A percentile compares a stretch with the other conserved stretches of the same genome.
Evolutionary conservation across 2,113 vertebrate species (phyloP).

Genomic region (Pluvialis apricaria): DNA sequence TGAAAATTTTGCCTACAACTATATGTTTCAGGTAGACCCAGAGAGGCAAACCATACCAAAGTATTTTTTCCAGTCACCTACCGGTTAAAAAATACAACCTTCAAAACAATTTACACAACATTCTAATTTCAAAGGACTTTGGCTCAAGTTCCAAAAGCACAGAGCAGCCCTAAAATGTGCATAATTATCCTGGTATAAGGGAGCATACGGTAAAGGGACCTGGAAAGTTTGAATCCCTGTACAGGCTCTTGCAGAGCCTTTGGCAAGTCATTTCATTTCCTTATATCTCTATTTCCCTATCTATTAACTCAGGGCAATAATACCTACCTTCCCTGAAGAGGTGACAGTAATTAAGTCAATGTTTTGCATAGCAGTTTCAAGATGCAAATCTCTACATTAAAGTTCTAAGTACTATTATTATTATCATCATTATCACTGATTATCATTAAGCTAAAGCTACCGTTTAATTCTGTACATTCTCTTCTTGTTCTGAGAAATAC

Average conservation of each 20-base stretch:
- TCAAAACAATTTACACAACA: not conserved
- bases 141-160: conserved; percentile 21
- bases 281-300: conserved; percentile 51
- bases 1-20: not conserved
- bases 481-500: not conserved
- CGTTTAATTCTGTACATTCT: conserved; percentile 40
- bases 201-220: not conserved
- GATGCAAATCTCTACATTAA: conserved; percentile 64
- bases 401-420: conserved; percentile 55
- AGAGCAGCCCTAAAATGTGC: not conserved
- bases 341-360: conserved; percentile 69
- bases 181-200: conserved; percentile 11
- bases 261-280: conserved; percentile 36
- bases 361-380: conserved; percentile 64
- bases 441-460: conserved; percentile 55
- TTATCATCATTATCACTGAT: conserved; percentile 57
- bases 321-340: conserved; percentile 52
- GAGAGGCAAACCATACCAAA: not conserved
- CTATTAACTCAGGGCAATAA: conserved; percentile 51
- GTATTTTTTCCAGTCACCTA: not conserved
- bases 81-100: not conserved
- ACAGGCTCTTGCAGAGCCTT: conserved; percentile 19
- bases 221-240: conserved; percentile 38
- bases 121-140: conserved; percentile 18
- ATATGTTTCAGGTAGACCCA: not conserved